These are phyloP conservation scores for Capreolus pygargus DNA, from an alignment of 2,113 vertebrate species.

Conservation along the genomic window DNA sequence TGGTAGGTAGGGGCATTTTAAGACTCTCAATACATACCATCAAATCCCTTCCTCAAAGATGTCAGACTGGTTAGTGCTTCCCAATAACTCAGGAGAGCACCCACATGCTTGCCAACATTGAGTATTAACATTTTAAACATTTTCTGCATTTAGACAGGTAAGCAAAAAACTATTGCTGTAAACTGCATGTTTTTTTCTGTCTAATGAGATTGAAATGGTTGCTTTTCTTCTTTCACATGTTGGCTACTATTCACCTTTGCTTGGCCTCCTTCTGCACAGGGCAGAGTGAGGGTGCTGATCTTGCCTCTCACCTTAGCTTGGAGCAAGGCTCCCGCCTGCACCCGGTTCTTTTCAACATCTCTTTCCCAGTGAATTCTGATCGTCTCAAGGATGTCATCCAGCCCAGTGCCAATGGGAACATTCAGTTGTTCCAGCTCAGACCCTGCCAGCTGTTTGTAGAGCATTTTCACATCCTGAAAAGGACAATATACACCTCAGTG, in stretches of 20 bases:
- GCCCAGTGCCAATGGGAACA: conserved; percentile 85
- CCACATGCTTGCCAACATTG: background rate
- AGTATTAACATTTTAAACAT: background rate
- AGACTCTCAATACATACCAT: background rate
- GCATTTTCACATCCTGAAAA: conserved; percentile 89
- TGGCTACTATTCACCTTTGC: background rate
- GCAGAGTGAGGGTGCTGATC: background rate
- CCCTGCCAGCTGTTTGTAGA: conserved; percentile 93
- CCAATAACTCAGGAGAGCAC: background rate
- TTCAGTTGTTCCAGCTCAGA: conserved; percentile 88
- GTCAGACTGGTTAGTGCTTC: background rate
- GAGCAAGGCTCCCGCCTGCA: conserved; percentile 86
- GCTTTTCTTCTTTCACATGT: background rate
- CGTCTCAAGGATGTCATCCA: conserved; percentile 91
- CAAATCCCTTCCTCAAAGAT: background rate
- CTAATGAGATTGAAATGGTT: background rate
- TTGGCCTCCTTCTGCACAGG: background rate
- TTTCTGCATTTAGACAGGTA: background rate
- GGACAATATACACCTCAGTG: background rate
- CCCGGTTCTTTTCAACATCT: conserved; percentile 88
- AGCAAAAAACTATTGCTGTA: background rate
- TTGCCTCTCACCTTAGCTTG: conserved; percentile 86
- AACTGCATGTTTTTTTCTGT: background rate
- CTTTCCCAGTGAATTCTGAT: conserved; percentile 94
- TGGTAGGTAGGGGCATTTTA: background rate